Evolutionary conservation across 2,113 vertebrate genomes (phyloP), one percentile per base, ranked within the genome.

Genomic region (Halcyon senegalensis): DNA sequence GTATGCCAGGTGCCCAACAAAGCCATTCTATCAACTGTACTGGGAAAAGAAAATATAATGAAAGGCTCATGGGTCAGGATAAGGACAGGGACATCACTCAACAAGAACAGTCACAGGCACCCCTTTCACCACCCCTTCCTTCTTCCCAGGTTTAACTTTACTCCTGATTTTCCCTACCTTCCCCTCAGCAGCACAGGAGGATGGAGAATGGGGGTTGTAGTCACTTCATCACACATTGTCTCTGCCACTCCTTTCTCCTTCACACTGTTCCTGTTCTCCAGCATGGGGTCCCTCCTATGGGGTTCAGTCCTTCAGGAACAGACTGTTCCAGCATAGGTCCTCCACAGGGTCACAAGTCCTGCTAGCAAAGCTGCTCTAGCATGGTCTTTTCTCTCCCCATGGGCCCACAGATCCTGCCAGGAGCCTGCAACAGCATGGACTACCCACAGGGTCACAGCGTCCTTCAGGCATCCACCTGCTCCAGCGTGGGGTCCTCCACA

Each of bases 231-330:
- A 41, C 41, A 41, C 11, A 13, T 41, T 41, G 41, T 41, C 41
- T 41, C 41, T 41, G 66, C 10, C 31, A 66, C 10, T n/a, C 7
- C 13, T 46, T 46, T 15, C 18, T 46, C 44, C 44, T 46, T 66
- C 50, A 35, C 31, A 28, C 21, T 51, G 30, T 53, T 43, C 60
- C 17, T 30, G 30, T 21, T 30, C 13, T 66, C 37, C 18, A 53
- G 18, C 0, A 1, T 41, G 17, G 17, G 30, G 10, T 16, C 5
- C 10, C 20, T n/a, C 31, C 30, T 13, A 53, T 0, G 3, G 20
- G 2, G 5, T 25, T 7, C n/a, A 31, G 27, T 48, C 21, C 21
- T 37, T 59, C 43, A 39, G 41, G n/a, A 20, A 13, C 41, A 35
- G 7, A 48, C 51, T 31, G 21, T 12, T 58, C 11, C n/a, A 25